Conservation (phyloP, 2,888 invertebrate species). For the Apotomis capreana region DNA sequence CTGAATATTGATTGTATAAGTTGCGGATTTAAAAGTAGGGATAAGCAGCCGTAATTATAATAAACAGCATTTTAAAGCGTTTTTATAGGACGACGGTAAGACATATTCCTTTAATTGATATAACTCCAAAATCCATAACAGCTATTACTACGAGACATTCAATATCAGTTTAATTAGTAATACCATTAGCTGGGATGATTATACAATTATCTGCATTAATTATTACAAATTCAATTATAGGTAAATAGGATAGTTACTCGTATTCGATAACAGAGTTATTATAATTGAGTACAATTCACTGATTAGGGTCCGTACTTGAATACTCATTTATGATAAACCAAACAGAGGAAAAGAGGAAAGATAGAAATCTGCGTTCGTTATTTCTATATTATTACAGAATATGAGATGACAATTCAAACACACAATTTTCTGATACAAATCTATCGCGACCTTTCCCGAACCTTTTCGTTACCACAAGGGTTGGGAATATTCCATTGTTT, state of each 20-base stretch:
- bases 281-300: not conserved
- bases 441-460: conserved; percentile 43
- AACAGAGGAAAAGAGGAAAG: not conserved
- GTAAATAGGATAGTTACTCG: not conserved
- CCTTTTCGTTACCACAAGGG: conserved; percentile 55
- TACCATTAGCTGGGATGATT: not conserved
- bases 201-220: not conserved
- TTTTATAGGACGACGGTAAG: no score
- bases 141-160: no score
- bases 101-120: no score
- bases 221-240: not conserved
- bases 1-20: no score
- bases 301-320: not conserved
- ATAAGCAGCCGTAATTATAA: no score
- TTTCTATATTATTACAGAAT: conserved; percentile 27
- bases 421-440: conserved; percentile 41
- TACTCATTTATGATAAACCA: conserved; percentile 1
- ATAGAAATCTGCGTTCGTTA: conserved; percentile 4
- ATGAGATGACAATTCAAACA: conserved; percentile 36
- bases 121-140: no score
- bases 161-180: not conserved
- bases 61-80: no score
- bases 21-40: no score
- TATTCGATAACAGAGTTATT: no score
- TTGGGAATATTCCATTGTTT: conserved; percentile 60